Conservation (phyloP, 2,113 vertebrate genomes). For the Onychorhynchus coronatus region DNA sequence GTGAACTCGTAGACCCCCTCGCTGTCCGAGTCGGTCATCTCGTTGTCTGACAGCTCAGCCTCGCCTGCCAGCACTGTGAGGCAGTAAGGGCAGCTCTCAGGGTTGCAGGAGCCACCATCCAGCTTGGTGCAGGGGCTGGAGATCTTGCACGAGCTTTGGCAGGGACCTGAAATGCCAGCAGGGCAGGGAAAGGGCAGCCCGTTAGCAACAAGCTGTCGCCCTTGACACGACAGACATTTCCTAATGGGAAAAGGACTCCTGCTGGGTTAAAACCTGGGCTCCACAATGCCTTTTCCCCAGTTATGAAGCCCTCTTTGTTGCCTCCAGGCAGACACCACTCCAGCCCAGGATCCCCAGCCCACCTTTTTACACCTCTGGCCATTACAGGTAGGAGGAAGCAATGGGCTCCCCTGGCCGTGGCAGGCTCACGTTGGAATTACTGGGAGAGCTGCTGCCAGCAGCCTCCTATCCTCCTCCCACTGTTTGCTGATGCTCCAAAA, state of each 20-base stretch:
- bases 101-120: conserved; percentile 79
- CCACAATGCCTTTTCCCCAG: fast-evolving
- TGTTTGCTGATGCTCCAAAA: neutral
- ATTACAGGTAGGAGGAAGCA: neutral
- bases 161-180: conserved; percentile 69
- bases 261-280: neutral
- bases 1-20: conserved; percentile 92
- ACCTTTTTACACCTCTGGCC: neutral
- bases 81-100: conserved; percentile 91
- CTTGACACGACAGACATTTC: neutral
- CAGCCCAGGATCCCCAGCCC: neutral
- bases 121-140: conserved; percentile 82
- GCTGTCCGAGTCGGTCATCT: conserved; percentile 86
- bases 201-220: neutral
- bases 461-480: neutral
- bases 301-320: neutral
- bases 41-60: conserved; percentile 77
- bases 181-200: neutral
- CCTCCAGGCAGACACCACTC: neutral
- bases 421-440: neutral
- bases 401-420: neutral
- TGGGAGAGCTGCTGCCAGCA: fast-evolving
- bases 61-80: conserved; percentile 76
- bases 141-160: conserved; percentile 84
- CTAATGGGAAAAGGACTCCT: neutral